Percentiles rank a stretch among this genome's conserved stretches.
Conservation (phyloP, 2,888 invertebrate species). For the Mesorhabditis sp. region DNA sequence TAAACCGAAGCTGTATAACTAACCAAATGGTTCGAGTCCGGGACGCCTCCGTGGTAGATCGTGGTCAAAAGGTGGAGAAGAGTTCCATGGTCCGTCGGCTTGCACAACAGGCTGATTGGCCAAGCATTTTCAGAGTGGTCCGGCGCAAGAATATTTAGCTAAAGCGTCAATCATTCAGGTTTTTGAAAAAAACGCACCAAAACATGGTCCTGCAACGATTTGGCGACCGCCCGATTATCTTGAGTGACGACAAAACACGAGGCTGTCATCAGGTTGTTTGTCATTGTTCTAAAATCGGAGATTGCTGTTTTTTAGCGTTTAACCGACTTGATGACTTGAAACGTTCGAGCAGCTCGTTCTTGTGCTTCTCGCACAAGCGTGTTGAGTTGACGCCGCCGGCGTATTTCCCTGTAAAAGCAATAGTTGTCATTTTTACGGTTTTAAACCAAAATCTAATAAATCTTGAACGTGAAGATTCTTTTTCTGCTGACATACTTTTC, state of each 20-base stretch:
- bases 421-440: background rate
- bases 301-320: background rate
- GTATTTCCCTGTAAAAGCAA: background rate
- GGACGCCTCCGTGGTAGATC: background rate
- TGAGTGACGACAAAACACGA: background rate
- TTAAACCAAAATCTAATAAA: background rate
- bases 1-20: background rate
- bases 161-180: too few species aligned
- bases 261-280: background rate
- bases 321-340: slow-evolving; percentile 1
- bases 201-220: slow-evolving; percentile 1
- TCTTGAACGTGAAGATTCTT: too few species aligned
- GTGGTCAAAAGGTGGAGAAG: background rate
- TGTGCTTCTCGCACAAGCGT: slow-evolving; percentile 2
- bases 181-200: background rate
- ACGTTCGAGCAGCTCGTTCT: background rate
- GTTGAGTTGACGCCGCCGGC: slow-evolving; percentile 2
- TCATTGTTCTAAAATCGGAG: background rate
- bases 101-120: background rate
- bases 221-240: background rate
- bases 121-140: background rate
- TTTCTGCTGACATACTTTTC: background rate
- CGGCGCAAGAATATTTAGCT: too few species aligned
- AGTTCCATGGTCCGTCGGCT: background rate
- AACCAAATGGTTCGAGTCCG: slow-evolving; percentile 1